Conservation (phyloP, 2,113 vertebrate genomes). For the Corythornis madagascariensis region DNA sequence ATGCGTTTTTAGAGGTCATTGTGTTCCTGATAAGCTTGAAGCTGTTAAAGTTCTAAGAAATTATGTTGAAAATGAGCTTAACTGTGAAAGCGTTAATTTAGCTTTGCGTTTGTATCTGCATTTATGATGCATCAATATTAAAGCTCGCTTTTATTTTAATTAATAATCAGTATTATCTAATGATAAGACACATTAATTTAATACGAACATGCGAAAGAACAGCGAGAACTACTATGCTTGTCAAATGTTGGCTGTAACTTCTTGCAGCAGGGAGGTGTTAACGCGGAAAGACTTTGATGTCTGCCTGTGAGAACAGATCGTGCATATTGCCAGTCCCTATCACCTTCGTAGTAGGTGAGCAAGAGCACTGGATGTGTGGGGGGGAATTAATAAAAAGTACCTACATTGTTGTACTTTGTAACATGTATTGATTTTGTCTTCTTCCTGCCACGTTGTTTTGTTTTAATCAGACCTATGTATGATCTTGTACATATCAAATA, state of each 20-base stretch:
- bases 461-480: neutral
- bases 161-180: rapidly evolving
- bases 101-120: rapidly evolving
- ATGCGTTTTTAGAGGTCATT: neutral
- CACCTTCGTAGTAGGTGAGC: rapidly evolving
- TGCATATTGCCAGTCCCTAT: rapidly evolving
- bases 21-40: neutral
- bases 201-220: neutral
- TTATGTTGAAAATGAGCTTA: rapidly evolving
- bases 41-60: neutral
- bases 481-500: neutral
- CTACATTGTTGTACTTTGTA: neutral
- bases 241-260: neutral
- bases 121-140: neutral
- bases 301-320: neutral
- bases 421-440: neutral
- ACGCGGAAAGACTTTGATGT: neutral
- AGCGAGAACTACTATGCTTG: neutral
- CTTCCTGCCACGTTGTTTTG: rapidly evolving
- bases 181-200: neutral
- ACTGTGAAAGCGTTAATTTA: rapidly evolving
- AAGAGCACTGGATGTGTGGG: neutral
- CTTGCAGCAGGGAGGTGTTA: neutral
- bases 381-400: neutral
- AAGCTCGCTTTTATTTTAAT: neutral